phyloP scores from a whole-genome alignment of 2,888 invertebrate genomes.

The Oscheius sp. region DNA sequence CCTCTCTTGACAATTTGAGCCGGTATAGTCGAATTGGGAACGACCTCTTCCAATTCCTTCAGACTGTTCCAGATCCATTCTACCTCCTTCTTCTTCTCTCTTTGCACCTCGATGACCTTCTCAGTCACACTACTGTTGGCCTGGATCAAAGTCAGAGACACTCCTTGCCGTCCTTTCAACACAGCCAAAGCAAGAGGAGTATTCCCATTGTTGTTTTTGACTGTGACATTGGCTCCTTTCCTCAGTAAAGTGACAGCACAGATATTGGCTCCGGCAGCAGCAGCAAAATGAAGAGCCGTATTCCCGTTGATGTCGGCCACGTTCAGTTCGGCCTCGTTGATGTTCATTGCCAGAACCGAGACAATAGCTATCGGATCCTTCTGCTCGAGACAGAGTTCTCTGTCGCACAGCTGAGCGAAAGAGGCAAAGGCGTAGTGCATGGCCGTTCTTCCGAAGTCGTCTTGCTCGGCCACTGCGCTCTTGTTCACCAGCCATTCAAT shows the following conservation, averaged over 20 bases:
- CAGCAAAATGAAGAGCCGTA: constrained; percentile 76
- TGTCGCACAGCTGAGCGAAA: constrained; percentile 43
- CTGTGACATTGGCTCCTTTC: constrained; percentile 48
- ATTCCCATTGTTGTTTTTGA: constrained; percentile 59
- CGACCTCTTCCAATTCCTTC: constrained; percentile 35
- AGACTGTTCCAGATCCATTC: constrained; percentile 29
- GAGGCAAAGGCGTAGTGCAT: constrained; percentile 76
- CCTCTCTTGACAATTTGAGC: constrained; percentile 49
- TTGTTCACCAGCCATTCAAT: constrained; percentile 47
- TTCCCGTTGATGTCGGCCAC: constrained; percentile 60
- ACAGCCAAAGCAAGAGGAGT: constrained; percentile 75
- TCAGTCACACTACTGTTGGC: constrained; percentile 49
- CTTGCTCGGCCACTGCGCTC: constrained; percentile 31
- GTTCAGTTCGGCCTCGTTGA: constrained; percentile 37
- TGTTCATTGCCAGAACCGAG: constrained; percentile 45
- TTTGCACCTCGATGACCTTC: constrained; percentile 32
- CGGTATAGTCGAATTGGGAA: constrained; percentile 40
- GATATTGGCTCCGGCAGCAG: constrained; percentile 69
- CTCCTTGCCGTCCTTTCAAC: constrained; percentile 66
- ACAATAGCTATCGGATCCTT: constrained; percentile 63
- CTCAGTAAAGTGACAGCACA: constrained; percentile 54
- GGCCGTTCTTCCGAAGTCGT: constrained; percentile 73
- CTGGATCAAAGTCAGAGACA: constrained; percentile 62
- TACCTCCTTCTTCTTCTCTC: constrained; percentile 29
- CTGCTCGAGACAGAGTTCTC: constrained; percentile 25